Conservation (phyloP, 2,888 invertebrate species). For the Aspidiotus rigidus region DNA sequence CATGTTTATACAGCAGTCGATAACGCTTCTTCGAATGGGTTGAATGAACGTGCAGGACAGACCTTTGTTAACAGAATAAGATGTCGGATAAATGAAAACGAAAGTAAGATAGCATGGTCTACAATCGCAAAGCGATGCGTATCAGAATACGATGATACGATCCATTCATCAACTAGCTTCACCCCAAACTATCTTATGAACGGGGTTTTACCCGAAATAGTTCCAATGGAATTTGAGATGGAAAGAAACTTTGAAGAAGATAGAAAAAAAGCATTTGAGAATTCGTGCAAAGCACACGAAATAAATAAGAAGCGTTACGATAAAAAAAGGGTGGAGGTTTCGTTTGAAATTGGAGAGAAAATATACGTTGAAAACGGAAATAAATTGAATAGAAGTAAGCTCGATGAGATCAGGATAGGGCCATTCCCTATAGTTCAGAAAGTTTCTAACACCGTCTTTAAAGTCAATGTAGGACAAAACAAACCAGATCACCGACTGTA, state of each 20-base stretch:
- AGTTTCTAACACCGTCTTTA: neutral
- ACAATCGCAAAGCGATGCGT: neutral
- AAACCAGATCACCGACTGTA: slow-evolving; percentile 1
- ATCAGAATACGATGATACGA: slow-evolving; percentile 2
- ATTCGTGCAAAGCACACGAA: slow-evolving; percentile 3
- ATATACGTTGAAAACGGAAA: no score
- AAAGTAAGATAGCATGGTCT: slow-evolving; percentile 6
- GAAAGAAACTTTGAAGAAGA: neutral
- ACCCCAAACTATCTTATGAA: slow-evolving; percentile 6
- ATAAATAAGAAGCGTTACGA: slow-evolving; percentile 7
- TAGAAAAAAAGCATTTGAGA: slow-evolving; percentile 10
- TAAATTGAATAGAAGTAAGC: slow-evolving; percentile 1
- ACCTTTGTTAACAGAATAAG: neutral
- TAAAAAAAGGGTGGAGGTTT: neutral
- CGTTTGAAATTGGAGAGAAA: neutral
- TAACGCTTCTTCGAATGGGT: slow-evolving; percentile 5
- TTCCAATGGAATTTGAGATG: neutral
- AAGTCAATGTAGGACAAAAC: neutral
- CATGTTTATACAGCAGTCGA: slow-evolving; percentile 12
- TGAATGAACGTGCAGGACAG: neutral
- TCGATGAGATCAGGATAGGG: slow-evolving; percentile 7
- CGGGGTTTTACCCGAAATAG: neutral
- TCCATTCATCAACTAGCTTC: neutral
- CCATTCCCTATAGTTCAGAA: neutral
- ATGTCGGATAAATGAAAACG: slow-evolving; percentile 6